Conservation (phyloP, 1,140 invertebrate species). For the Sinella curviseta region DNA sequence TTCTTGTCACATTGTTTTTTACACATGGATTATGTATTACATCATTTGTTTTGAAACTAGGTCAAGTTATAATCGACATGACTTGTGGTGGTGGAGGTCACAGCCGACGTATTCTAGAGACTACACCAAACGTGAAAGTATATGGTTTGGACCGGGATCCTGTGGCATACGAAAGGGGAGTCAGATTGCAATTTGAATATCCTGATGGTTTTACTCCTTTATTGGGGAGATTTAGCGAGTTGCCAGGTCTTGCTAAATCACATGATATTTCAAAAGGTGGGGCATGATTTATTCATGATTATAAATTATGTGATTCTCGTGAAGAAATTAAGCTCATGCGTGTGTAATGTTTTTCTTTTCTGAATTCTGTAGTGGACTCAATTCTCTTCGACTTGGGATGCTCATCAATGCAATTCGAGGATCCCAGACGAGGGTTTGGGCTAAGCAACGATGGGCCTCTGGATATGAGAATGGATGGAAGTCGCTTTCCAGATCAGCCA, state of each 20-base stretch:
- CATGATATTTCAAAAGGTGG: slow-evolving; percentile 63
- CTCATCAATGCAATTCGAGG: slow-evolving; percentile 93
- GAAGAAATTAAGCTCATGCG: neutral
- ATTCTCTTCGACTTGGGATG: slow-evolving; percentile 92
- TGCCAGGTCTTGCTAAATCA: slow-evolving; percentile 67
- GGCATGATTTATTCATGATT: neutral
- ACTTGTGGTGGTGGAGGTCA: slow-evolving; percentile 95
- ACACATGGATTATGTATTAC: neutral
- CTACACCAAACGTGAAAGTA: slow-evolving; percentile 61
- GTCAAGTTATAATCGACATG: slow-evolving; percentile 72
- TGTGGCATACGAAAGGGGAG: slow-evolving; percentile 68
- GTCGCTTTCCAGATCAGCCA: slow-evolving; percentile 66
- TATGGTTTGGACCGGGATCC: slow-evolving; percentile 89
- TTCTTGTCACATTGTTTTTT: neutral
- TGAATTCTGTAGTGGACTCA: slow-evolving; percentile 69
- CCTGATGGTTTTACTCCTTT: slow-evolving; percentile 72
- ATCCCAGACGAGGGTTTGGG: slow-evolving; percentile 78
- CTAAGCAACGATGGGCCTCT: slow-evolving; percentile 79
- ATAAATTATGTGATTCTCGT: neutral
- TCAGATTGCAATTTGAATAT: slow-evolving; percentile 65
- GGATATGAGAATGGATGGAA: slow-evolving; percentile 94
- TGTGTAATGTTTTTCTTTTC: too few species aligned
- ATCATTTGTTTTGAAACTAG: too few species aligned
- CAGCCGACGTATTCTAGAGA: slow-evolving; percentile 64
- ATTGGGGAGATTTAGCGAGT: slow-evolving; percentile 82